Conservation (phyloP, 2,888 invertebrate species). For the Drosophila fungiperda region DNA sequence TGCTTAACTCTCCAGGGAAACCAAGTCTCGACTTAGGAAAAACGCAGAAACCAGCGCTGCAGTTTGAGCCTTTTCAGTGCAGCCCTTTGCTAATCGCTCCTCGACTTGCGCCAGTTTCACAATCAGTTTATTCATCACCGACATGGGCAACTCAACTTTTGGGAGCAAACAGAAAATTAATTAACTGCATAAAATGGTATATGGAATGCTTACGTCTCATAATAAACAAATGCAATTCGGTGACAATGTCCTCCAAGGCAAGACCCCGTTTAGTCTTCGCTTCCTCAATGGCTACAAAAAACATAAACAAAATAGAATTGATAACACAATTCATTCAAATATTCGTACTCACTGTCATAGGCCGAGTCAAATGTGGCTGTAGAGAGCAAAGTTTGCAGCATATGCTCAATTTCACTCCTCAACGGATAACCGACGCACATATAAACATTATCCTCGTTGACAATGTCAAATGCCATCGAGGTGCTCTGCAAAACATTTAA, state of each 20-base stretch:
- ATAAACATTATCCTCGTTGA: conserved; percentile 96
- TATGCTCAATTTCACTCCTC: conserved; percentile 93
- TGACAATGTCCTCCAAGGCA: conserved; percentile 96
- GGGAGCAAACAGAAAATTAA: conserved; percentile 55
- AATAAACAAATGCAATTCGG: conserved; percentile 94
- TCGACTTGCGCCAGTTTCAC: conserved; percentile 96
- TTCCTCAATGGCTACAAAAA: conserved; percentile 87
- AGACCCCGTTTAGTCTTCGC: conserved; percentile 95
- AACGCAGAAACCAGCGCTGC: conserved; percentile 96
- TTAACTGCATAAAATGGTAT: background rate
- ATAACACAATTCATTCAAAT: too few relatives aligned
- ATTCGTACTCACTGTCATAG: conserved; percentile 75
- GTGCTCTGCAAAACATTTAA: conserved; percentile 98
- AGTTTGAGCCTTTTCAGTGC: conserved; percentile 95
- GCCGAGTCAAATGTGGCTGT: conserved; percentile 80
- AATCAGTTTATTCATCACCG: conserved; percentile 91
- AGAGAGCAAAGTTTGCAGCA: conserved; percentile 91
- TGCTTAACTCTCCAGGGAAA: conserved; percentile 78
- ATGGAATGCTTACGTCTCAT: conserved; percentile 90
- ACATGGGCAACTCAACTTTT: conserved; percentile 94
- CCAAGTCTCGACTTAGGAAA: conserved; percentile 89
- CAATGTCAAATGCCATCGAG: conserved; percentile 94
- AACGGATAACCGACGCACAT: conserved; percentile 98
- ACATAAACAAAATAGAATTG: background rate
- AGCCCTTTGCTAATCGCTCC: conserved; percentile 92